Percentiles rank a stretch among this genome's conserved stretches.
Conservation (phyloP, 2,888 invertebrate genomes). For the Zygogramma bicolorata region DNA sequence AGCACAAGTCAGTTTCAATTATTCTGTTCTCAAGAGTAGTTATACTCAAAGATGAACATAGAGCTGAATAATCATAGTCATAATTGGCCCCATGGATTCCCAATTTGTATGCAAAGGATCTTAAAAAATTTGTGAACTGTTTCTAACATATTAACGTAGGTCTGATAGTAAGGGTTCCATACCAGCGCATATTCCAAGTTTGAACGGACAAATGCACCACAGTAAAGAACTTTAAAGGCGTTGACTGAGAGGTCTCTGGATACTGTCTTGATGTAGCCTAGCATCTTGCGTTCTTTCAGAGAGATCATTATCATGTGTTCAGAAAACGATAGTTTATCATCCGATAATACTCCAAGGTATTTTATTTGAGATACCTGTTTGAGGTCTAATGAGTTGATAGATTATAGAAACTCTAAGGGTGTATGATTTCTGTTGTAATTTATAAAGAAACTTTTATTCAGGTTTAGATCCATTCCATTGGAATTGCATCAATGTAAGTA, state of each 20-base stretch:
- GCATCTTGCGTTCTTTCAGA: no score
- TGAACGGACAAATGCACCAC: background rate
- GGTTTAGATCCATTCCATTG: constrained; percentile 10
- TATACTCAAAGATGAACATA: background rate
- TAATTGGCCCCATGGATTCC: background rate
- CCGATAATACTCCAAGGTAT: background rate
- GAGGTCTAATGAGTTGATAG: background rate
- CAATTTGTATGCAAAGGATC: background rate
- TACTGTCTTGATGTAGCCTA: background rate
- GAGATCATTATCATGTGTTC: no score
- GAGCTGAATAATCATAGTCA: background rate
- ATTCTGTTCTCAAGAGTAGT: background rate
- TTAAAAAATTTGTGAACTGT: background rate
- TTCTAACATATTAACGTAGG: background rate
- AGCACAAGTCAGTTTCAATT: background rate
- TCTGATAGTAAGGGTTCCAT: background rate
- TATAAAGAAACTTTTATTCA: background rate
- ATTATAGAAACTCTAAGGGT: background rate
- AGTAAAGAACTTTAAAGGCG: background rate
- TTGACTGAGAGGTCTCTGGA: background rate
- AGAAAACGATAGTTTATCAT: no score
- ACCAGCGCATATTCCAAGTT: background rate
- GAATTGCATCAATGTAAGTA: background rate
- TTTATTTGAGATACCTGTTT: background rate
- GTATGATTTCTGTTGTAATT: background rate